phyloP scores from a whole-genome alignment of 2,113 vertebrate genomes.

The Mirounga angustirostris region DNA sequence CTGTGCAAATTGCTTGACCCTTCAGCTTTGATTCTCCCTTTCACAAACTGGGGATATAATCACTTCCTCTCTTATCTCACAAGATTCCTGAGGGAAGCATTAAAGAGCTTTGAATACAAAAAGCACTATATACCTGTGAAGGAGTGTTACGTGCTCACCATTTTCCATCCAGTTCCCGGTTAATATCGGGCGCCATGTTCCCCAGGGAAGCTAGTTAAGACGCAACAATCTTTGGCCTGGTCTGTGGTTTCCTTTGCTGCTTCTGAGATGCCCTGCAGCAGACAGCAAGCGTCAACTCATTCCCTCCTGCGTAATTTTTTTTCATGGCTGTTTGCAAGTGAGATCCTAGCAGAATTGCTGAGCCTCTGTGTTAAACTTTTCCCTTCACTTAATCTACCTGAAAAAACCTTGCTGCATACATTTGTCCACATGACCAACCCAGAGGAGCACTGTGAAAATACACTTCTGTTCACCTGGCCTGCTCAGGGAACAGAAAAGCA shows the following conservation, averaged over 20 bases:
- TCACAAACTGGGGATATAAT: conserved; percentile 75
- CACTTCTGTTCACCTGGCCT: neutral
- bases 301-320: neutral
- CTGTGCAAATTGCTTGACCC: conserved; percentile 75
- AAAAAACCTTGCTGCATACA: conserved; percentile 38
- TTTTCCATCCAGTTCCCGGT: conserved; percentile 62
- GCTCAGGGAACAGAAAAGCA: neutral
- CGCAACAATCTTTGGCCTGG: conserved; percentile 23
- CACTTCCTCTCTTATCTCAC: conserved; percentile 71
- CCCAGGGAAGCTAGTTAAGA: conserved; percentile 69
- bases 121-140: conserved; percentile 68
- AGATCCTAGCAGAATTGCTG: conserved; percentile 71
- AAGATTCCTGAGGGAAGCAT: conserved; percentile 66
- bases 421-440: conserved; percentile 19
- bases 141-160: neutral
- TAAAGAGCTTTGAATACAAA: conserved; percentile 77
- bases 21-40: conserved; percentile 76
- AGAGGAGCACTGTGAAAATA: neutral
- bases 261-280: conserved; percentile 45
- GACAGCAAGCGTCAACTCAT: conserved; percentile 33
- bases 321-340: conserved; percentile 48
- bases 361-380: conserved; percentile 63
- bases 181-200: neutral
- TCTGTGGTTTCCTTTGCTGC: conserved; percentile 36
- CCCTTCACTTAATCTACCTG: conserved; percentile 64